Conservation (phyloP, 2,888 invertebrate genomes). For the Plebejus anna region DNA sequence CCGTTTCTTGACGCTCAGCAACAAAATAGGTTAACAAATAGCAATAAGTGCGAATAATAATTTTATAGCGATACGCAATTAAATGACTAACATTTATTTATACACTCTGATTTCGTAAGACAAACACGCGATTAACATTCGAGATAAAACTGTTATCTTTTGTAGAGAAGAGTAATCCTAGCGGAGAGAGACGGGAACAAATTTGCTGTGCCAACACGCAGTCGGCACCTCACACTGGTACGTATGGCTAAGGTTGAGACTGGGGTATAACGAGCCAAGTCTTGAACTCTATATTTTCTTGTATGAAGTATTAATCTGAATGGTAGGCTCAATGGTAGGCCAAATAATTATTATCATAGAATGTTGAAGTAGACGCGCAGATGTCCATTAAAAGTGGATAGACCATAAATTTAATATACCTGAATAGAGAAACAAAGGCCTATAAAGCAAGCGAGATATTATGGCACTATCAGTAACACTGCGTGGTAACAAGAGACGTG, state of each 20-base stretch:
- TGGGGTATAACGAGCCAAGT: slow-evolving; percentile 37
- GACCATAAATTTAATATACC: too few species aligned
- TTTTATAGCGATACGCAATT: background rate
- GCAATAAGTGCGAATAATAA: background rate
- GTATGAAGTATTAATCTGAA: background rate
- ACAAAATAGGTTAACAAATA: background rate
- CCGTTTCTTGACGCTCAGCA: background rate
- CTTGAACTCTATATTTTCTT: background rate
- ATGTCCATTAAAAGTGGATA: too few species aligned
- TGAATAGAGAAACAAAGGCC: too few species aligned
- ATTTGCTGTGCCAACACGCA: slow-evolving; percentile 75
- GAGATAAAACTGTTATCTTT: slow-evolving; percentile 69
- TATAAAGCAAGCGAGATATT: too few species aligned
- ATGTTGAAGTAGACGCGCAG: too few species aligned
- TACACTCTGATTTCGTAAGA: slow-evolving; percentile 49
- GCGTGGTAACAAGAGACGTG: too few species aligned
- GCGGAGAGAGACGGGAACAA: slow-evolving; percentile 67
- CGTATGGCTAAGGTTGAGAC: slow-evolving; percentile 52
- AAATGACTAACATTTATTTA: slow-evolving; percentile 30
- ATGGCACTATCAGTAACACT: too few species aligned
- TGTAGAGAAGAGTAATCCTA: slow-evolving; percentile 72
- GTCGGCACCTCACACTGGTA: slow-evolving; percentile 63
- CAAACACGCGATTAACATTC: slow-evolving; percentile 60
- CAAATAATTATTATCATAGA: too few species aligned
- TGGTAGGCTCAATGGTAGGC: too few species aligned